Evolutionary conservation across 1,140 invertebrate species (phyloP), one percentile per base, ranked within the genome.

Genomic region (Drosophila kohkoa): DNA sequence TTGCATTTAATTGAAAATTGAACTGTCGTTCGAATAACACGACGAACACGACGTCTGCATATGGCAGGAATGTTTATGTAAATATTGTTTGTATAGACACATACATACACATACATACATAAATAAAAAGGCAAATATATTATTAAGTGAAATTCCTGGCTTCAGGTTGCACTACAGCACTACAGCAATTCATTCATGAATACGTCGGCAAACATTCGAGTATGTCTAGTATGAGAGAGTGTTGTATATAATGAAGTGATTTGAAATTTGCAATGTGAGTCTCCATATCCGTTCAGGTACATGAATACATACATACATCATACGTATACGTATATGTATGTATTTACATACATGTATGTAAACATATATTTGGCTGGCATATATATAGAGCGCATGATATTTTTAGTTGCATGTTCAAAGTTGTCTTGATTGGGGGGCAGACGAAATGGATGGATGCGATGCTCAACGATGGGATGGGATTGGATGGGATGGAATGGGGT

Each of bases 401-500:
- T 87, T 87, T 88, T 87, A 87, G 83, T 87, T 80, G 73, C 55
- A 59, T 77, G 80, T 80, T 88, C 83, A 87, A 87, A 88, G 49
- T 85, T 88, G 71, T 79, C 73, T 70, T 73, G 69, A 77, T 82
- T 85, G 74, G 74, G 68, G 73, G 81, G 67, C 75, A 77, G 70
- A 68, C 67, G 58, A 58, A 64, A 43, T 43, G 41, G 41, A 43
- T 43, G 41, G 45, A 63, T 28, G 13, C 35, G 35, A 38, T 38
- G 35, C 10, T 7, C 7, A 10, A 10, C 35, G 35, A 8, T 38
- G 35, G 7, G 35, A 8, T 43, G 41, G 64, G 43, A 58, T 28
- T 7, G 8, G 48, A 41, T 38, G 32, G 4, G 54, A 38, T 7
- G 32, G 0, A 2, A 35, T 6, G 32, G 7, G 32, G 8, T 38